Conservation (phyloP, 2,797 vertebrate genomes). For the Falco cherrug region DNA sequence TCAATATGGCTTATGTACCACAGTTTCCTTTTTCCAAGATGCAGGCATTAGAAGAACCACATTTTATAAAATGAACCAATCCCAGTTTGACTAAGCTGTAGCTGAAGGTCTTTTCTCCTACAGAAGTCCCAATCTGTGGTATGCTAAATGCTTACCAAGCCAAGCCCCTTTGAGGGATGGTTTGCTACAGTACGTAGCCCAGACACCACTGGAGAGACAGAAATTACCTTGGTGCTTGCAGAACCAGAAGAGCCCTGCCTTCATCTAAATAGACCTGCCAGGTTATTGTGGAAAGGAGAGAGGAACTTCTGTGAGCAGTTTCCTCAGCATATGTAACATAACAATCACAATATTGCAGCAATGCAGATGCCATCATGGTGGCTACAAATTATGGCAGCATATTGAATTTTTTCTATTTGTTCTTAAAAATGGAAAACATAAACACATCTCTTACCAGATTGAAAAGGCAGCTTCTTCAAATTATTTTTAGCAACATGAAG, state of each 20-base stretch:
- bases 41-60: not conserved
- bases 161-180: not conserved
- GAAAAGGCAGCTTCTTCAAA: not conserved
- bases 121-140: not conserved
- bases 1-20: not conserved
- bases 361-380: not conserved
- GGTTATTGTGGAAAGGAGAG: not conserved
- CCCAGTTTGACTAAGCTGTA: not conserved
- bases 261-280: not conserved
- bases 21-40: not conserved
- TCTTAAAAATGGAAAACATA: not conserved
- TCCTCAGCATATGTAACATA: no score
- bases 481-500: not conserved
- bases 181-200: not conserved
- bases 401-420: not conserved
- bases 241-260: not conserved
- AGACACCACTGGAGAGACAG: not conserved
- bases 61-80: not conserved
- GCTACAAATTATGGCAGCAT: not conserved
- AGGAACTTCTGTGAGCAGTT: not conserved
- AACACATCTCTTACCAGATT: not conserved
- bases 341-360: not conserved
- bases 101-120: not conserved
- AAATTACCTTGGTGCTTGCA: not conserved
- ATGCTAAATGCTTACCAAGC: not conserved